A percentile compares a stretch with the other conserved stretches of the same genome.
These are phyloP conservation scores for Shinisaurus crocodilurus DNA, from an alignment of 2,113 vertebrate genomes.

Conservation along the genomic window DNA sequence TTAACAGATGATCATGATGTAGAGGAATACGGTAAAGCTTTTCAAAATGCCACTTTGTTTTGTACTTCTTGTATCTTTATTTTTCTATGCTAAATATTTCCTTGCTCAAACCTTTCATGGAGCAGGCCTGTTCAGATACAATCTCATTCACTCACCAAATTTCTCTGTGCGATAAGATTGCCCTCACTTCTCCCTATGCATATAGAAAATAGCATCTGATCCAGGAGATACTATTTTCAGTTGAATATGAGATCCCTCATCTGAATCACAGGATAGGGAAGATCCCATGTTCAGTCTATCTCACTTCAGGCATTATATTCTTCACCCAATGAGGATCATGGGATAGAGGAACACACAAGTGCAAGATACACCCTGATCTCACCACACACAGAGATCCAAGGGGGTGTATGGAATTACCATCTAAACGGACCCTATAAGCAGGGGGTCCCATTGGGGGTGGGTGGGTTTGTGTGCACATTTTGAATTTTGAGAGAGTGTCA, in stretches of 20 bases:
- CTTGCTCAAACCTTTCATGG: not conserved
- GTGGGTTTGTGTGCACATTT: no score
- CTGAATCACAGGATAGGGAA: not conserved
- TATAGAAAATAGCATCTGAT: not conserved
- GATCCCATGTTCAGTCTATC: not conserved
- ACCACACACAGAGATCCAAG: not conserved
- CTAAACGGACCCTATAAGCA: not conserved
- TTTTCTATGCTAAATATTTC: conserved; percentile 7
- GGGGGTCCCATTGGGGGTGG: not conserved
- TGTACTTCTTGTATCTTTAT: conserved; percentile 7
- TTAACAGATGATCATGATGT: conserved; percentile 92
- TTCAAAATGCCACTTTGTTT: conserved; percentile 46
- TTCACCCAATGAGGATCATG: not conserved
- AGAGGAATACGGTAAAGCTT: conserved; percentile 92
- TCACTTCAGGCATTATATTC: not conserved
- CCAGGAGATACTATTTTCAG: not conserved
- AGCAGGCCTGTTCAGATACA: not conserved
- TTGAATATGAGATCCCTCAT: not conserved
- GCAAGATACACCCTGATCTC: not conserved
- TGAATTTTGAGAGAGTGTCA: no score
- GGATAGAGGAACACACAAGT: not conserved
- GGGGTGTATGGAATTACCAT: not conserved
- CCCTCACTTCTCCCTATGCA: no score
- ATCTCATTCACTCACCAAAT: not conserved
- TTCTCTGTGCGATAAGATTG: not conserved